Conservation (phyloP, 2,888 invertebrate genomes). For the Formica aserva region DNA sequence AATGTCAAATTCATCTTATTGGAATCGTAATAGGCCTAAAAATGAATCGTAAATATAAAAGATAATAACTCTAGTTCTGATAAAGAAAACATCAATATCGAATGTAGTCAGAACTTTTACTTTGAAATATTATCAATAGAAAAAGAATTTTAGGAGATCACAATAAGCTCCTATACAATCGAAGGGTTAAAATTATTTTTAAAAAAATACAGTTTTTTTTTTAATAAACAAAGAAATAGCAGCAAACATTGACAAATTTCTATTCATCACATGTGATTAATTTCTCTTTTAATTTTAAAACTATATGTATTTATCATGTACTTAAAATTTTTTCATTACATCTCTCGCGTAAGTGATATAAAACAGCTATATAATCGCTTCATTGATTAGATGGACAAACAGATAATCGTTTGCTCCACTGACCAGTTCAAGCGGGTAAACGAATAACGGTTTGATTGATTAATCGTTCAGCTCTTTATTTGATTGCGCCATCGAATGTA, state of each 20-base stretch:
- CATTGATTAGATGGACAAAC: constrained; percentile 56
- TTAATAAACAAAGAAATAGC: neutral
- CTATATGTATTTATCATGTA: neutral
- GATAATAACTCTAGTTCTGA: neutral
- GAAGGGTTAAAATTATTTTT: neutral
- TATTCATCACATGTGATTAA: neutral
- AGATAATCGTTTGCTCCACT: constrained; percentile 54
- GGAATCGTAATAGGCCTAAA: neutral
- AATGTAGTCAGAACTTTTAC: neutral
- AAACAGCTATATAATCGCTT: constrained; percentile 44
- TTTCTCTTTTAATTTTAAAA: constrained; percentile 8
- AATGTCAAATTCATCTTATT: constrained; percentile 24
- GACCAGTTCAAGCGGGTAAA: constrained; percentile 53
- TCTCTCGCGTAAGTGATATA: neutral
- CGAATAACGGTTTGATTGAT: constrained; percentile 56
- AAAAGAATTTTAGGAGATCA: too few species aligned
- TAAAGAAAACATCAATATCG: neutral
- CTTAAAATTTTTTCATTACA: constrained; percentile 14
- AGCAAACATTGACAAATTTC: neutral
- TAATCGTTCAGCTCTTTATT: constrained; percentile 54
- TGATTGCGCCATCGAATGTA: constrained; percentile 48
- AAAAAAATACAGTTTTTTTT: neutral
- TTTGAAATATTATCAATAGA: neutral
- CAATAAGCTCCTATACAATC: too few species aligned
- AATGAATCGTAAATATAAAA: neutral